These are phyloP conservation scores for Phasianus colchicus DNA, from an alignment of 2,113 vertebrate species.

Conservation along the genomic window DNA sequence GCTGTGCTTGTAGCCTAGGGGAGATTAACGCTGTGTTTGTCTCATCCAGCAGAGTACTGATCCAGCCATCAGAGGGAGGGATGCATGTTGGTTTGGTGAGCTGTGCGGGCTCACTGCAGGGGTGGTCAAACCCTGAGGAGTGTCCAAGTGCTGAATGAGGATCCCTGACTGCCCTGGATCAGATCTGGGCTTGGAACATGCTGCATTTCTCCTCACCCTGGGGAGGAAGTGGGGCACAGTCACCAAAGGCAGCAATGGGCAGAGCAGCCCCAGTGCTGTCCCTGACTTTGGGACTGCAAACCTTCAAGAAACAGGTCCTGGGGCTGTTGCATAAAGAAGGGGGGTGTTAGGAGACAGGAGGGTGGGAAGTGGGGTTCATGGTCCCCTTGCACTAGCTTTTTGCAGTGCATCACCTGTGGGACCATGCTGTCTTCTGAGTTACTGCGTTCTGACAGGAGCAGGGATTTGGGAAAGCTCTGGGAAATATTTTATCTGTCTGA, in stretches of 20 bases:
- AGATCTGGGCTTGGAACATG: rapidly evolving
- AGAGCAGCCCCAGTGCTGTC: neutral
- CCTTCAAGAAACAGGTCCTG: neutral
- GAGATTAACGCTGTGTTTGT: neutral
- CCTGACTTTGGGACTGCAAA: neutral
- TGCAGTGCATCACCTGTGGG: too few species aligned
- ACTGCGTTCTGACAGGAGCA: neutral
- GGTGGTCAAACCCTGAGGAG: neutral
- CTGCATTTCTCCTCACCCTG: too few species aligned
- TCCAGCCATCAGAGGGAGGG: rapidly evolving
- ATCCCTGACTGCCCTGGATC: neutral
- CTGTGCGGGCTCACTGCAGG: rapidly evolving
- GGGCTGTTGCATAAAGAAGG: neutral
- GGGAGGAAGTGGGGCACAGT: too few species aligned
- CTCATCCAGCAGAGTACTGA: neutral
- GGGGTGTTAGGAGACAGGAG: too few species aligned
- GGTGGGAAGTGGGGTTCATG: too few species aligned
- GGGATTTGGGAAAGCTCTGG: neutral
- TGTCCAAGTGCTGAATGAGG: neutral
- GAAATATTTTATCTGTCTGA: neutral
- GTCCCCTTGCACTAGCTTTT: neutral
- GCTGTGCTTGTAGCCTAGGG: neutral
- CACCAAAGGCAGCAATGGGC: neutral
- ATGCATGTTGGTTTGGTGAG: neutral
- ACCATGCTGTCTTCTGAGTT: neutral